Conservation (phyloP, 2,888 invertebrate genomes). For the Drosophila neotestacea region DNA sequence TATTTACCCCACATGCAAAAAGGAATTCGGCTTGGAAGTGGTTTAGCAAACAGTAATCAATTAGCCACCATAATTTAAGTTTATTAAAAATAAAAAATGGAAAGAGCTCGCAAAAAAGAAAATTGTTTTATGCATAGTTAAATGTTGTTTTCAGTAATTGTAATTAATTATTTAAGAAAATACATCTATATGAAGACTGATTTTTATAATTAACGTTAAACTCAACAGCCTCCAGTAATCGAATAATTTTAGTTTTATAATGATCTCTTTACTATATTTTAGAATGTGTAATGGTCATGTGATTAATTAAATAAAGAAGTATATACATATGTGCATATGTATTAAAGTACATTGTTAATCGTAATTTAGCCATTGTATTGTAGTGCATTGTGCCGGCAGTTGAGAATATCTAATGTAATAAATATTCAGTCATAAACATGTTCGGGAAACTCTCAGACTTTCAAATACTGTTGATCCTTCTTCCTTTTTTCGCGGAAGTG, state of each 20-base stretch:
- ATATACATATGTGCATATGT: too few relatives aligned
- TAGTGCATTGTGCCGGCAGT: not conserved
- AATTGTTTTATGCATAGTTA: too few relatives aligned
- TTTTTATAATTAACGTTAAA: too few relatives aligned
- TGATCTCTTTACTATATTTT: not conserved
- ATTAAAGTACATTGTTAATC: too few relatives aligned
- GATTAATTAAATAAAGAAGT: not conserved
- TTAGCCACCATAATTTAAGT: not conserved
- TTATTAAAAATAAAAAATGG: not conserved
- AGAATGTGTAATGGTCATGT: not conserved
- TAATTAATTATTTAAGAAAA: too few relatives aligned
- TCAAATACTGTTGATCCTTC: too few relatives aligned
- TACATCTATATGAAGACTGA: too few relatives aligned
- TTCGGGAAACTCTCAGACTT: conserved; percentile 9
- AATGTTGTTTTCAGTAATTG: too few relatives aligned
- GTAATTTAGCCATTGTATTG: not conserved
- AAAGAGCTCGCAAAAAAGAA: not conserved
- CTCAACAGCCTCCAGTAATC: too few relatives aligned
- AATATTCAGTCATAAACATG: conserved; percentile 56
- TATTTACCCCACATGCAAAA: not conserved
- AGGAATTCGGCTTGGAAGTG: not conserved
- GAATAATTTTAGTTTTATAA: not conserved
- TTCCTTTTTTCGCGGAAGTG: conserved; percentile 55
- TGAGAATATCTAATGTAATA: conserved; percentile 30
- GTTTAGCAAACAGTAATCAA: not conserved